Base-by-base conservation (phyloP, 2,888 invertebrate species). In the Petrolisthes manimaculis region DNA sequence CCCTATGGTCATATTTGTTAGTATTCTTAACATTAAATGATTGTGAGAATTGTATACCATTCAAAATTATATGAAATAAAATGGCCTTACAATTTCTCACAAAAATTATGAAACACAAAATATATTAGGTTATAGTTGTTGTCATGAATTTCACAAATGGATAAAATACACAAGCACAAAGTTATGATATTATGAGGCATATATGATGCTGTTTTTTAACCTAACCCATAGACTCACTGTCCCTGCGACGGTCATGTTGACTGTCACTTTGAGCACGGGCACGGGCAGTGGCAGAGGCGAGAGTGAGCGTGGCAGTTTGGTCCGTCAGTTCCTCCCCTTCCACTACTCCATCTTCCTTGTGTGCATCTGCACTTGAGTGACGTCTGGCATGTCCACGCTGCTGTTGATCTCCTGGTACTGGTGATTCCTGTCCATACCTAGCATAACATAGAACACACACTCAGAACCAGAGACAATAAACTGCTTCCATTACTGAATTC, bases 231-330 rank as follows among this genome's bases (percentile, higher is more conserved):
- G 54, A 53, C 85, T 69, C 37, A 89, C 89, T 84, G 12, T 89
- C 89, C 24, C 89, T 74, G 67, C 89, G 85, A 24, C 89, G 84
- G n/a, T 86, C 89, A 69, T 86, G 85, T n/a, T 90, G 85, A 93
- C 96, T 96, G 93, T 96, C 96, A 92, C 96, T 96, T 92, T 96
- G 94, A 93, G 97, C 97, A 93, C 97, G 94, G 93, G 97, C 96
- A 92, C 96, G 93, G 91, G 95, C 94, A 90, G 94, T 94, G 90
- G 93, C 92, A 12, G 89, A 83, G 90, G 93, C 93, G 92, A 93
- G 92, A 84, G 93, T 92, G 86, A 93, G 92, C 90, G 94, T 94
- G 89, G 94, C 93, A 71, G 89, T 89, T 56, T 86, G 89, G 77
- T 89, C 85, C 5, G 85, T 89, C 5, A 89, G 84, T 56, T 89